phyloP scores from a whole-genome alignment of 2,113 vertebrate species.

The Pterocles gutturalis region DNA sequence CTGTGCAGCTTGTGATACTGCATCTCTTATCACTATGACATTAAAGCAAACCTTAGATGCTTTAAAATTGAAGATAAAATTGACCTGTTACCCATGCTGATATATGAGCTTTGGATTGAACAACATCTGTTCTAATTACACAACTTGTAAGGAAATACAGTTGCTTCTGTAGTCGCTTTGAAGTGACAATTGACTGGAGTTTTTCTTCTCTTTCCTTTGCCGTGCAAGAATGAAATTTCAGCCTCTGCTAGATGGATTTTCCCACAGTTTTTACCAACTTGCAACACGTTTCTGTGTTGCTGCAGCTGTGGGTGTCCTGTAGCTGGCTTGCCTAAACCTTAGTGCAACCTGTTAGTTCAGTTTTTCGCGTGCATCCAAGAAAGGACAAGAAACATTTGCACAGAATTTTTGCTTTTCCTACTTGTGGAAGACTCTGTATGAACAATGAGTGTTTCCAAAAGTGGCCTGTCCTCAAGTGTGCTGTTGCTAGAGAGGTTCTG shows the following conservation, averaged over 20 bases:
- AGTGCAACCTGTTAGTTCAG: neutral
- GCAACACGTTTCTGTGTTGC: neutral
- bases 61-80: neutral
- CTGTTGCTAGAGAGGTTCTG: neutral
- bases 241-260: neutral
- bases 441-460: neutral
- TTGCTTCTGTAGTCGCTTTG: neutral
- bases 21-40: neutral
- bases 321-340: neutral
- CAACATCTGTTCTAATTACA: neutral
- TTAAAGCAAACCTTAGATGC: neutral
- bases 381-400: neutral
- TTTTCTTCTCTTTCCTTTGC: neutral
- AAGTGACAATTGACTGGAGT: neutral
- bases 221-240: neutral
- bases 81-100: neutral
- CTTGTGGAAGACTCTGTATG: neutral
- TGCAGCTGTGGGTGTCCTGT: conserved; percentile 14
- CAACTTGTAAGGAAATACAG: neutral
- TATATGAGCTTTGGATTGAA: neutral
- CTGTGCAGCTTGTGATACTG: neutral
- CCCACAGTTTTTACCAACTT: neutral
- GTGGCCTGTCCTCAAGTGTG: neutral
- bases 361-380: neutral
- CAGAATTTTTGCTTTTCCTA: neutral